Base-by-base conservation (phyloP, 2,888 invertebrate species). In the Caenorhabditis imperialis region DNA sequence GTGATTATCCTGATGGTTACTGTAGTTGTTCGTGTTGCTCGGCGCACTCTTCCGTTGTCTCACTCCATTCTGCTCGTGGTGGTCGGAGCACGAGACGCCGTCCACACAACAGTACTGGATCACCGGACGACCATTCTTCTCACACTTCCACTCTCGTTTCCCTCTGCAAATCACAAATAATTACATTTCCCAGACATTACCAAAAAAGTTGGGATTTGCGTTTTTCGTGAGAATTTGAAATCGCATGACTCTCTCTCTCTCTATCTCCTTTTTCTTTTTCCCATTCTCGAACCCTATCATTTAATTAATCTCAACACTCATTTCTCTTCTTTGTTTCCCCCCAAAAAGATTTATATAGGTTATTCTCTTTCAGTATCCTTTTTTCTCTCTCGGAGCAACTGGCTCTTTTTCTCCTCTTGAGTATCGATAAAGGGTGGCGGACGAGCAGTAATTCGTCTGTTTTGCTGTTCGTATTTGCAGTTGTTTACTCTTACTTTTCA, bases 61-160 rank as follows among this genome's bases (percentile, higher is more conserved):
- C 10, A 65, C 62, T 25, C 57, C 62, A 48, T 65, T 65, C 50
- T 48, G 48, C 37, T 58, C 48, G n/a, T 60, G 35, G 23, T 76
- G 63, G n/a, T 62, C 69, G 25, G 51, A 47, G 55, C 58, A 55
- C n/a, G 38, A 42, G 0, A 42, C 27, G 38, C 69, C 63, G 33
- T 78, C 65, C 7, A 78, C 76, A 54, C 80, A 80, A 44, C 80
- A 80, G 45, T 58, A 65, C 38, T 67, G 73, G 30, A 62, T 65
- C 14, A 65, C 65, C 38, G 65, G 65, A 2, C 35, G 27, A 2
- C 42, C 57, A 8, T 55, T 65, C 57, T 62, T 75, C 38, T 75
- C 78, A 50, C 80, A 80, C 51, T 80, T 80, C 80, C 80, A 80
- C 65, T 78, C 78, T 27, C 71, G 72, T 45, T 78, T 76, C 30